Evolutionary conservation across 2,113 vertebrate species (phyloP).

Genomic region (Gallinago jamesoni): DNA sequence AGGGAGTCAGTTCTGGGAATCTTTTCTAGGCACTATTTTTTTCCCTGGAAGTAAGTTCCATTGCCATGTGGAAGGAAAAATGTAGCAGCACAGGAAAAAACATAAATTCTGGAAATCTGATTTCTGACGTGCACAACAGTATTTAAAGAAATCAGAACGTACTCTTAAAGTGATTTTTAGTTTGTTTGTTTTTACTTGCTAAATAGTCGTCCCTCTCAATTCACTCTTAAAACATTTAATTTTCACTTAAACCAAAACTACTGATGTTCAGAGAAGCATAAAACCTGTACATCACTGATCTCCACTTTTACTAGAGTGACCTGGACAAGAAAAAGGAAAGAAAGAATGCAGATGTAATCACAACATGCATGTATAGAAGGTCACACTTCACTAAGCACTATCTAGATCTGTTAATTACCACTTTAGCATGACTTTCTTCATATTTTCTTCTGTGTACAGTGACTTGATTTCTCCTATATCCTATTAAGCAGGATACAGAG

Average conservation of each 20-base stretch:
- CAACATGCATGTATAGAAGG: background rate
- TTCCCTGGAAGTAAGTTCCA: background rate
- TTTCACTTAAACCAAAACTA: background rate
- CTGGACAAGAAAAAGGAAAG: background rate
- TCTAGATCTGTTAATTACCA: background rate
- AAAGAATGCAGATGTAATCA: background rate
- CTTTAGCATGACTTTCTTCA: background rate
- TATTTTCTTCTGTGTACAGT: background rate
- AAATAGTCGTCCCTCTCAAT: background rate
- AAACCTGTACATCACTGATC: background rate
- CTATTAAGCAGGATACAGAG: background rate
- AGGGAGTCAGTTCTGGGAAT: background rate
- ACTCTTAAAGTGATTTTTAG: background rate
- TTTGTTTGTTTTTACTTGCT: background rate
- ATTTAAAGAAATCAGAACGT: background rate
- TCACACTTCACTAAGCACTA: background rate
- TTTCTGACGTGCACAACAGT: background rate
- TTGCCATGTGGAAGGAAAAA: background rate
- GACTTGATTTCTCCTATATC: background rate
- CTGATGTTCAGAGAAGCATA: background rate
- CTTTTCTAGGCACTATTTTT: background rate
- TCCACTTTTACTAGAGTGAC: background rate
- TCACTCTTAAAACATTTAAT: background rate
- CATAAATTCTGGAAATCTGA: background rate
- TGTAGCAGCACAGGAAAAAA: background rate